Percentiles rank a stretch among this genome's conserved stretches.
Conservation (phyloP, 2,888 invertebrate genomes). For the Eupithecia inturbata region DNA sequence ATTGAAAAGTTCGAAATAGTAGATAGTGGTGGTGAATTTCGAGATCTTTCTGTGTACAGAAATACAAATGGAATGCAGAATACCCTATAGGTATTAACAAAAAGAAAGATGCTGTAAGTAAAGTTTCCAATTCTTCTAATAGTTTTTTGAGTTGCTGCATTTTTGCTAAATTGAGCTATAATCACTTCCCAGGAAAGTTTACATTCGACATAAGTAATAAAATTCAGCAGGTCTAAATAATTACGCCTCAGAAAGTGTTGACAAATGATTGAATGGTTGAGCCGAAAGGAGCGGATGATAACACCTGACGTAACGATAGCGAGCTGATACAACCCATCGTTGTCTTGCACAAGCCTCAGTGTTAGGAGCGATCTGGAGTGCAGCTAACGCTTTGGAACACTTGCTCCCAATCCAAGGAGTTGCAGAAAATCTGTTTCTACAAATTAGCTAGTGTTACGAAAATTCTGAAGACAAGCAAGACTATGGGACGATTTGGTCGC, state of each 20-base stretch:
- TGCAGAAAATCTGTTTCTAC: background rate
- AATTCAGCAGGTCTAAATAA: background rate
- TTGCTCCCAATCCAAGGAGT: background rate
- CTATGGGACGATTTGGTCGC: too few species aligned
- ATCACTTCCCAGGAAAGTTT: background rate
- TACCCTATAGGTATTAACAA: background rate
- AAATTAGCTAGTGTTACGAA: background rate
- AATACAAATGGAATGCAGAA: background rate
- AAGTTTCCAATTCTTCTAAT: background rate
- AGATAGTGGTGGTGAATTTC: background rate
- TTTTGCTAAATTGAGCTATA: background rate
- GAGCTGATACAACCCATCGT: background rate
- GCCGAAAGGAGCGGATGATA: background rate
- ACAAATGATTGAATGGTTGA: constrained; percentile 16
- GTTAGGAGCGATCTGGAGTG: background rate
- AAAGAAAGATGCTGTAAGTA: background rate
- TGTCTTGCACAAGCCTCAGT: constrained; percentile 3
- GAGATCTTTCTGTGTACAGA: background rate
- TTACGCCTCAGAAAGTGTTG: constrained; percentile 1
- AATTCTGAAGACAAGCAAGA: too few species aligned
- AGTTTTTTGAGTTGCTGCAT: background rate
- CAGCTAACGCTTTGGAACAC: background rate
- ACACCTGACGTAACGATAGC: constrained; percentile 1
- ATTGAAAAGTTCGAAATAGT: background rate
- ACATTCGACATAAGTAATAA: background rate